A percentile compares a stretch with the other conserved stretches of the same genome.
These are phyloP conservation scores for Volucella bombylans DNA, from an alignment of 2,888 invertebrate genomes.

Conservation along the genomic window DNA sequence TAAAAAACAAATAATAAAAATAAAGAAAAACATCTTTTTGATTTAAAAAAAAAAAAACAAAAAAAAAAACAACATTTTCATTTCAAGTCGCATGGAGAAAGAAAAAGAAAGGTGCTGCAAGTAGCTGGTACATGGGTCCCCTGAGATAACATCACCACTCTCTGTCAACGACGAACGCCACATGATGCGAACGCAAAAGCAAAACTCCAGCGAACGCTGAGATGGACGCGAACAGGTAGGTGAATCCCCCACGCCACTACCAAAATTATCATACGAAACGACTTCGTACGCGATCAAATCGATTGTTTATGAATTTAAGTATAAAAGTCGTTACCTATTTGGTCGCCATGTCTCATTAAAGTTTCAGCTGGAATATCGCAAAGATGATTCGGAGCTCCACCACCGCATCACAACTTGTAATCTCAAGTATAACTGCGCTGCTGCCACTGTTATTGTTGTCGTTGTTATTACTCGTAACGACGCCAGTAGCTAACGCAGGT, in stretches of 20 bases:
- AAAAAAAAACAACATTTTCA: conserved; percentile 6
- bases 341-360: conserved; percentile 82
- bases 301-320: conserved; percentile 75
- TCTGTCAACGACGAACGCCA: conserved; percentile 15
- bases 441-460: conserved; percentile 45
- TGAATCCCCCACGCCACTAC: conserved; percentile 52
- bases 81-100: conserved; percentile 41
- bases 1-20: conserved; percentile 22
- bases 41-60: conserved; percentile 15
- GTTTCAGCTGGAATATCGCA: conserved; percentile 82
- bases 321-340: conserved; percentile 81
- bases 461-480: conserved; percentile 40
- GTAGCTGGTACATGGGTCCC: conserved; percentile 27
- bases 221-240: conserved; percentile 37
- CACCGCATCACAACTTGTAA: conserved; percentile 49
- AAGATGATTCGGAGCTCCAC: conserved; percentile 79
- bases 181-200: conserved; percentile 24
- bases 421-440: conserved; percentile 34
- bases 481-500: conserved; percentile 67
- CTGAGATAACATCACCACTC: conserved; percentile 33
- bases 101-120: conserved; percentile 60
- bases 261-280: conserved; percentile 52
- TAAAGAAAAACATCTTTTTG: background rate
- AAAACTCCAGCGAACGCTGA: no score
- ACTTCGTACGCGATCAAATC: conserved; percentile 46